phyloP scores from a whole-genome alignment of 2,797 vertebrate genomes.

The Pseudochaenichthys georgianus region DNA sequence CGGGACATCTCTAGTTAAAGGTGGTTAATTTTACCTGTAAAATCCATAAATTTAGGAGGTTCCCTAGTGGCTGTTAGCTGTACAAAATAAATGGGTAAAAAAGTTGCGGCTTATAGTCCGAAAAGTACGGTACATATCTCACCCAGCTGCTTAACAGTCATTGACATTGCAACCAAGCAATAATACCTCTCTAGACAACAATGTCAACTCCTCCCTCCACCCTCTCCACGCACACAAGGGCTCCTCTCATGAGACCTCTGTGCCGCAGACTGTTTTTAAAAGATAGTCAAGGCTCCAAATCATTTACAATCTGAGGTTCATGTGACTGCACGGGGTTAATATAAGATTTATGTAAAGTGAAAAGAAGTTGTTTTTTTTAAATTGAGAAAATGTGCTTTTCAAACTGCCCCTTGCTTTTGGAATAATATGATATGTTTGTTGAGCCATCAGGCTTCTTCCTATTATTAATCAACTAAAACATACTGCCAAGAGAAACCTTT shows the following conservation, averaged over 20 bases:
- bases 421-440: constrained; percentile 16
- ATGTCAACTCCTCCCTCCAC: not conserved
- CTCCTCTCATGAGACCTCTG: constrained; percentile 25
- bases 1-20: too few relatives aligned
- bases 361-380: constrained; percentile 17
- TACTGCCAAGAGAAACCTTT: constrained; percentile 29
- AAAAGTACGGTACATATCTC: not conserved
- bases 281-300: constrained; percentile 6
- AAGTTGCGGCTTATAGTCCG: too few relatives aligned
- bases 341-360: constrained; percentile 11
- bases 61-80: too few relatives aligned
- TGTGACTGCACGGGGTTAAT: not conserved
- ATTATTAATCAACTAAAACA: constrained; percentile 55
- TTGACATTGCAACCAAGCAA: constrained; percentile 36
- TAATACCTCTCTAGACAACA: constrained; percentile 34
- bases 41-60: too few relatives aligned
- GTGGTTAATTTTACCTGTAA: too few relatives aligned
- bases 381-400: constrained; percentile 21
- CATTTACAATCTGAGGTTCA: not conserved
- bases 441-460: constrained; percentile 35
- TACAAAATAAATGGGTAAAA: too few relatives aligned
- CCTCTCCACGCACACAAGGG: constrained; percentile 11
- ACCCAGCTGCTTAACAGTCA: not conserved
- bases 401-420: constrained; percentile 33
- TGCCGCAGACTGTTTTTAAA: not conserved